A percentile compares a stretch with the other conserved stretches of the same genome.
Conservation (phyloP, 1,140 invertebrate genomes). For the Aphidius ervi region DNA sequence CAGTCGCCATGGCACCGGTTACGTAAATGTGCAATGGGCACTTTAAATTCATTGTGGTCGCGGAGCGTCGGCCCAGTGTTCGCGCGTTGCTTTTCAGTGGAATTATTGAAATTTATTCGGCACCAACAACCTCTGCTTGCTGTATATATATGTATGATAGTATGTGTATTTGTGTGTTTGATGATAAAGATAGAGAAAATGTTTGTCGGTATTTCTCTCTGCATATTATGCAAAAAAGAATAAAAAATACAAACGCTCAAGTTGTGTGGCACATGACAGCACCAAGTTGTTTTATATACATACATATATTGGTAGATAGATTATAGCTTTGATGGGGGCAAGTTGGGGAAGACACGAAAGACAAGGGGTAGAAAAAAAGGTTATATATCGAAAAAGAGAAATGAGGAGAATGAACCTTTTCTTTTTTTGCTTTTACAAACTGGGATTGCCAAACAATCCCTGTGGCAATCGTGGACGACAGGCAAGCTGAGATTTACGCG, state of each 20-base stretch:
- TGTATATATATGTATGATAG: conserved; percentile 3
- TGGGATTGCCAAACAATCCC: conserved; percentile 24
- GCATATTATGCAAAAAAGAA: no score
- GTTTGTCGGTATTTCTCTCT: no score
- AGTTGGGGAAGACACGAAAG: not conserved
- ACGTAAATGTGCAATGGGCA: conserved; percentile 31
- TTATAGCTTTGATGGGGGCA: no score
- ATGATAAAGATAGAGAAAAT: no score
- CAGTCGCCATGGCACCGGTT: conserved; percentile 27
- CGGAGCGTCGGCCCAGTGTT: conserved; percentile 2
- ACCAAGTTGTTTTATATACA: no score
- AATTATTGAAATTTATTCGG: conserved; percentile 38
- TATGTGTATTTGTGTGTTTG: not conserved
- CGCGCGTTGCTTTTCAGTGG: conserved; percentile 22
- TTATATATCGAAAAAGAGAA: not conserved
- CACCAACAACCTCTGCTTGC: conserved; percentile 13
- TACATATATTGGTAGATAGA: no score
- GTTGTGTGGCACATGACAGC: no score
- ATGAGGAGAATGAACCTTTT: not conserved
- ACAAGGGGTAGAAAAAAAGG: not conserved
- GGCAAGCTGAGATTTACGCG: conserved; percentile 21
- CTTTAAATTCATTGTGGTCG: conserved; percentile 34
- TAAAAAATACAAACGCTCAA: no score
- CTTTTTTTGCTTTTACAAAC: conserved; percentile 5
- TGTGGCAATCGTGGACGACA: conserved; percentile 20